Evolutionary conservation across 2,797 vertebrate genomes (phyloP).

Genomic region (Hephaestus fuliginosus): DNA sequence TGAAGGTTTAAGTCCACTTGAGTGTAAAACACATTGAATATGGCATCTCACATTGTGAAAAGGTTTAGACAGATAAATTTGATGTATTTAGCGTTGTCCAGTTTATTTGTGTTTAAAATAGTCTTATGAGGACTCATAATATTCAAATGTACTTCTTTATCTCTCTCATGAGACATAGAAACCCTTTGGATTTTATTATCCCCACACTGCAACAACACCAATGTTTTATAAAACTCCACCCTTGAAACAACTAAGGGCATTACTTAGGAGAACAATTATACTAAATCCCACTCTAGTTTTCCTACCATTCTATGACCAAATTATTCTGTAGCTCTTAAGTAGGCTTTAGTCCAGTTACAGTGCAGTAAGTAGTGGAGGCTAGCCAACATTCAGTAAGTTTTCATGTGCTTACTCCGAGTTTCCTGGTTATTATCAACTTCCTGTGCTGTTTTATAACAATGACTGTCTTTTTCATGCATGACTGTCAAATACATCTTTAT

Average conservation of each 20-base stretch:
- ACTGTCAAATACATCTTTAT: background rate
- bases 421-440: background rate
- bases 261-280: constrained; percentile 27
- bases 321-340: constrained; percentile 9
- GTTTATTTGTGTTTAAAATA: background rate
- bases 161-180: background rate
- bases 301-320: constrained; percentile 22
- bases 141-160: background rate
- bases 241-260: constrained; percentile 12
- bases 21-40: background rate
- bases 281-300: constrained; percentile 14
- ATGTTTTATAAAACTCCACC: constrained; percentile 3
- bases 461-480: background rate
- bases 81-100: background rate
- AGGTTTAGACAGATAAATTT: background rate
- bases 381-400: constrained; percentile 26
- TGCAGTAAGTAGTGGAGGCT: constrained; percentile 3
- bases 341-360: constrained; percentile 13
- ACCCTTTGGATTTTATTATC: background rate
- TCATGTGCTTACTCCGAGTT: background rate
- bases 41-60: background rate
- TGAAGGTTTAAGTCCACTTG: too few relatives aligned
- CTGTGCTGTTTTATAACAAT: background rate
- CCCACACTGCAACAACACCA: background rate
- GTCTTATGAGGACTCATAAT: background rate